Percentiles rank a stretch among this genome's conserved stretches.
phyloP scores from a whole-genome alignment of 2,888 invertebrate species.

The Tenthredo amoena region DNA sequence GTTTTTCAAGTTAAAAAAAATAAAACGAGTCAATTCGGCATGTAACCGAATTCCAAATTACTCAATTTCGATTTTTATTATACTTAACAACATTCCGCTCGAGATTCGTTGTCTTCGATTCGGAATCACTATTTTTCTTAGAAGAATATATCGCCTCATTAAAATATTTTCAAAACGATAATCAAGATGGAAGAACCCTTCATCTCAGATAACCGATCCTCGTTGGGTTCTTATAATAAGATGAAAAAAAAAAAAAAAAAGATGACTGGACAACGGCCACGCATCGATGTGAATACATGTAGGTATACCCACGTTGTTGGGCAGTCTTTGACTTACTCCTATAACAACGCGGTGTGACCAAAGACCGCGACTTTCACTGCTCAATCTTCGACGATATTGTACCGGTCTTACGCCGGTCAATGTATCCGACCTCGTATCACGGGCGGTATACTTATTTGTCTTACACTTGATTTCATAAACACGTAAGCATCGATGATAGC shows the following conservation, averaged over 20 bases:
- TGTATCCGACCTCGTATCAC: conserved; percentile 39
- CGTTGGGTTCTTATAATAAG: neutral
- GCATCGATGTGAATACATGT: neutral
- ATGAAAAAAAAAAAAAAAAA: neutral
- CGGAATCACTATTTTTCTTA: neutral
- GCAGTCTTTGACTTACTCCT: conserved; percentile 13
- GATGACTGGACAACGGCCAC: conserved; percentile 22
- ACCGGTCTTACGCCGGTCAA: conserved; percentile 49
- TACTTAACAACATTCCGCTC: neutral
- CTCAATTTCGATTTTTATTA: neutral
- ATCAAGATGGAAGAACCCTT: neutral
- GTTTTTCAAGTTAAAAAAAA: neutral
- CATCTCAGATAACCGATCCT: neutral
- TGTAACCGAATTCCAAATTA: neutral
- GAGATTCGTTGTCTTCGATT: neutral
- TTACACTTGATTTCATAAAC: conserved; percentile 43
- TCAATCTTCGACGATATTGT: conserved; percentile 43
- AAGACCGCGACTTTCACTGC: conserved; percentile 48
- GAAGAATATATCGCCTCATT: conserved; percentile 10
- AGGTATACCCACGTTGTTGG: neutral
- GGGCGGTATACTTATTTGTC: conserved; percentile 27
- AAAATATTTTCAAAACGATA: conserved; percentile 20
- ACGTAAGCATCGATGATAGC: conserved; percentile 1
- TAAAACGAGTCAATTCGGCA: neutral
- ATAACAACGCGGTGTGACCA: conserved; percentile 37